Evolutionary conservation across 92 coral and sea anemone species (phyloP), one percentile per base, ranked within the genome.

Genomic region (Parazoanthus atlanticus): DNA sequence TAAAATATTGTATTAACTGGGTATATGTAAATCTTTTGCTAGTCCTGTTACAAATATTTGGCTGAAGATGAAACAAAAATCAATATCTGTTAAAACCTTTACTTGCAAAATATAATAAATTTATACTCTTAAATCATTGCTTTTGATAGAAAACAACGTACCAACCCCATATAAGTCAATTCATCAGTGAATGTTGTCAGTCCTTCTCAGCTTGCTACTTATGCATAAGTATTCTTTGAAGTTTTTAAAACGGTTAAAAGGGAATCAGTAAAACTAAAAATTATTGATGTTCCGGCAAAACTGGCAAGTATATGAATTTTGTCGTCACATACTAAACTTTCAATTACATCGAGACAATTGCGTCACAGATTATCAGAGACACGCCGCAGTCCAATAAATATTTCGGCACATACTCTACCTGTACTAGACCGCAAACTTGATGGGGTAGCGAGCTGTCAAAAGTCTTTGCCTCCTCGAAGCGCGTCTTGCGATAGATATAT

Each of bases 401-500:
- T 54, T 15, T 38, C 41, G 43, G 23, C 61, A 10, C 3, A 6
- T 79, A 77, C 49, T 91, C 31, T 88, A 95, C 98, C 93, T 95
- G 98, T 33, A 85, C 34, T 25, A 89, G 81, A 8, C 93, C 71
- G 64, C 98, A 95, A 30, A 90, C 92, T 88, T 91, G 88, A 87
- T 93, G 93, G 11, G 81, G 83, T 52, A 52, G 56, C 5, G 73
- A 64, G 9, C 74, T 31, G 66, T 79, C 89, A 81, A 95, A 95
- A 2, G 86, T 23, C 1, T 31, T 84, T 61, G 85, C 86, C 56
- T 41, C 78, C 77, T 86, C 91, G 6, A 79, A 82, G 64, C 98
- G 94, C 71, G 91, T 75, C 78, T 87, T 32, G 81, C 98, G 88
- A 79, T 93, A 95, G 88, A 95, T 91, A 78, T 88, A 52, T 46